phyloP scores from a whole-genome alignment of 1,140 invertebrate genomes.

The Brachionus sp. region DNA sequence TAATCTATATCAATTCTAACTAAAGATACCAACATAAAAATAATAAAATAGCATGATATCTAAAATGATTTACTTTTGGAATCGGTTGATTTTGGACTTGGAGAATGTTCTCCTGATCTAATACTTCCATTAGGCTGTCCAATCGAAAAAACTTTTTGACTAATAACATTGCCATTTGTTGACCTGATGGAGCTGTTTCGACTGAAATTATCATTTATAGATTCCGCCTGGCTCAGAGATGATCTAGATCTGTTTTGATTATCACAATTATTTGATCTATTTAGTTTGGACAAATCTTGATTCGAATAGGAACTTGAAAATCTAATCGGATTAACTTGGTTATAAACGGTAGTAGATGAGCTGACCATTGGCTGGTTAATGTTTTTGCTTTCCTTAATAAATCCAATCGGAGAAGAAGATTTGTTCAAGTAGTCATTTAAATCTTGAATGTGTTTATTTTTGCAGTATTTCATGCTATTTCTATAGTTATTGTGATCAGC shows the following conservation, averaged over 20 bases:
- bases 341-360: neutral
- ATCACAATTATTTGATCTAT: neutral
- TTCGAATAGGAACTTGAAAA: slow-evolving; percentile 10
- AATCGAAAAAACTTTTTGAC: slow-evolving; percentile 8
- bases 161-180: slow-evolving; percentile 15
- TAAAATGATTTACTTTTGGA: neutral
- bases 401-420: neutral
- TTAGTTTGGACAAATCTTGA: slow-evolving; percentile 27
- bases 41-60: no score
- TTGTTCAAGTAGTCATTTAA: neutral
- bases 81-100: slow-evolving; percentile 6
- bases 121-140: slow-evolving; percentile 15
- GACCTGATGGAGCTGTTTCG: neutral
- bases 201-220: neutral
- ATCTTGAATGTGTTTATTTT: slow-evolving; percentile 7
- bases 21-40: no score
- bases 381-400: neutral
- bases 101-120: slow-evolving; percentile 24
- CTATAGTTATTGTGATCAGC: neutral
- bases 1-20: no score
- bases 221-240: neutral
- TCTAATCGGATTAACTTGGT: neutral
- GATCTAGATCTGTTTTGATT: neutral
- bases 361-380: neutral
- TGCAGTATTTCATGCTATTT: neutral